These are phyloP conservation scores for Columba livia DNA, from an alignment of 2,113 vertebrate species.

Conservation along the genomic window DNA sequence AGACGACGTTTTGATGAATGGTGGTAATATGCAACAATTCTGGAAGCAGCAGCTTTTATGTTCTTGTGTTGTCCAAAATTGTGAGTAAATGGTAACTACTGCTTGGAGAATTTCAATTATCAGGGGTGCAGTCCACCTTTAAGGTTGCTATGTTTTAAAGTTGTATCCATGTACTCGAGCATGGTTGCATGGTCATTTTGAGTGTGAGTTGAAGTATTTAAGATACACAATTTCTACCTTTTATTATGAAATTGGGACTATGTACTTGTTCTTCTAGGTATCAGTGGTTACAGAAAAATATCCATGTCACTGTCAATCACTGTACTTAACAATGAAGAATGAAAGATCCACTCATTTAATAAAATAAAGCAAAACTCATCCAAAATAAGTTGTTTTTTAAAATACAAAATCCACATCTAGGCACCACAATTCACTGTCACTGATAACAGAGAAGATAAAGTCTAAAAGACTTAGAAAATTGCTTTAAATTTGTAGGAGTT, in stretches of 20 bases:
- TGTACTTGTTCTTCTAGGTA: neutral
- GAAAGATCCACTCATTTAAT: neutral
- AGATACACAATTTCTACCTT: neutral
- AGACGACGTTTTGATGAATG: neutral
- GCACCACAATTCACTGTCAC: neutral
- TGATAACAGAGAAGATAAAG: slow-evolving; percentile 2
- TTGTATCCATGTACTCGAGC: neutral
- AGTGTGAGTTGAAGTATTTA: neutral
- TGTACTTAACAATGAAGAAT: neutral
- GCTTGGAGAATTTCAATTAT: neutral
- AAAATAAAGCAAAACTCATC: neutral
- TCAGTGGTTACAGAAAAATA: neutral
- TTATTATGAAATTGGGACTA: neutral
- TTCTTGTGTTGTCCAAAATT: neutral
- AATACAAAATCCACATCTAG: neutral
- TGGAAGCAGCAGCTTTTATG: neutral
- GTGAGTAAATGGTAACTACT: neutral
- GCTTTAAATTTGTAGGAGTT: slow-evolving; percentile 28
- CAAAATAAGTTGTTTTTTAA: neutral
- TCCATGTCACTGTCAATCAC: neutral
- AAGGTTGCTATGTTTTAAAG: neutral
- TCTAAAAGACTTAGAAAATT: slow-evolving; percentile 10
- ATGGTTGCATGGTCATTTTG: neutral
- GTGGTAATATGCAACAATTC: slow-evolving; percentile 25
- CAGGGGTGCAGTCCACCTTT: neutral